Evolutionary conservation across 2,797 vertebrate genomes (phyloP), one percentile per base, ranked within the genome.

Genomic region (Parambassis ranga): DNA sequence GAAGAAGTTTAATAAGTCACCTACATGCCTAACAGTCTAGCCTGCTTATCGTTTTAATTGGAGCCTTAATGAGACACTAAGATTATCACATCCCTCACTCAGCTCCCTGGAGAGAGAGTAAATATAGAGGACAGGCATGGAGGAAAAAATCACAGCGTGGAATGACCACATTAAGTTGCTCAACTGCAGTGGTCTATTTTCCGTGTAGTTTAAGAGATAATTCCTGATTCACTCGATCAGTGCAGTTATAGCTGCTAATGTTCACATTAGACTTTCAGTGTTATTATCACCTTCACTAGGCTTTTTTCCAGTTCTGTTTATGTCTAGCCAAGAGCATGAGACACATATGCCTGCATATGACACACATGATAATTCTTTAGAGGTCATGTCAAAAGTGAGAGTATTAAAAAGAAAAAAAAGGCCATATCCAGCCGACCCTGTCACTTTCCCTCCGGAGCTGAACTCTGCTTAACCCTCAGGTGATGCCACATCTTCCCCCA

Each of bases 1-100:
- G 85, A 87, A 87, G 79, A 87, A 82, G 74, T 90, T 88, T 87
- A 89, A 88, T 87, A 84, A 85, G 85, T 89, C 83, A 89, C 86
- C 82, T 83, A 84, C 85, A 85, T 82, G 86, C 83, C 85, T 77
- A 69, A 73, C 66, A 79, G 79, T 78, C 71, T 50, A 47, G 56
- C 77, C 74, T 82, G 83, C 85, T 88, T 87, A 90, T 89, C 81
- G 71, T 77, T 86, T 79, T 85, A 87, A 90, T 88, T 89, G 84
- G 71, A 79, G 73, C 77, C 70, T 81, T 90, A 91, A 90, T 90
- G 82, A 90, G 83, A 77, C 81, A 62, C 77, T 78, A 53, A 83
- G 82, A 90, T 86, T 79, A 87, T 78, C 73, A 71, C 82, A 75
- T 76, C 70, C 70, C 66, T 67, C 30, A 4, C 58, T 60, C 51